Conservation (phyloP, 2,797 vertebrate species). For the Choloepus didactylus region DNA sequence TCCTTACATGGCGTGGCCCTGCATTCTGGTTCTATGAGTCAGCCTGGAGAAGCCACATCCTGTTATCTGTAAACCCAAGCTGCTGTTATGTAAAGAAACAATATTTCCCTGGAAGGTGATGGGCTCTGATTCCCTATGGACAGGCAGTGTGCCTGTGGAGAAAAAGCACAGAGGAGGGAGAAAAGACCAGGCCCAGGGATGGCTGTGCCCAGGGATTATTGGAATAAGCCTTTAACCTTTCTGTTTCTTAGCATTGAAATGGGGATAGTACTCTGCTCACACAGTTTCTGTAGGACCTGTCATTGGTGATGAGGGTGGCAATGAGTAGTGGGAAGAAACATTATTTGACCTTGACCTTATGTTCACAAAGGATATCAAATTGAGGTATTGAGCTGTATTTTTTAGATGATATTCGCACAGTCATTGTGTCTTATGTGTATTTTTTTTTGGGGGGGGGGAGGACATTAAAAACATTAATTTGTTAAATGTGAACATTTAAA, state of each 20-base stretch:
- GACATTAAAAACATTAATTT: background rate
- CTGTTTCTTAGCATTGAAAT: background rate
- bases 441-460: background rate
- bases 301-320: rapidly evolving
- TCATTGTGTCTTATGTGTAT: background rate
- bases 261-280: background rate
- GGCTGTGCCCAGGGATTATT: background rate
- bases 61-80: background rate
- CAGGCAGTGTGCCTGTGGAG: background rate
- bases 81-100: background rate
- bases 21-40: background rate
- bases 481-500: background rate
- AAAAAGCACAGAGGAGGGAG: background rate
- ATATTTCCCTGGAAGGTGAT: background rate
- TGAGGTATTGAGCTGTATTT: background rate
- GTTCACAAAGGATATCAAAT: background rate
- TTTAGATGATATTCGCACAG: background rate
- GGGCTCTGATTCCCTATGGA: background rate
- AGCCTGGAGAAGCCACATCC: background rate
- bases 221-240: background rate
- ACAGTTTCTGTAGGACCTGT: rapidly evolving
- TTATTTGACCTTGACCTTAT: background rate
- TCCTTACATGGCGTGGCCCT: background rate
- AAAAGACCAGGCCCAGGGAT: background rate
- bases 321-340: rapidly evolving